Base-by-base conservation (phyloP, 2,888 invertebrate species). In the Prosopocoilus inquinatus region DNA sequence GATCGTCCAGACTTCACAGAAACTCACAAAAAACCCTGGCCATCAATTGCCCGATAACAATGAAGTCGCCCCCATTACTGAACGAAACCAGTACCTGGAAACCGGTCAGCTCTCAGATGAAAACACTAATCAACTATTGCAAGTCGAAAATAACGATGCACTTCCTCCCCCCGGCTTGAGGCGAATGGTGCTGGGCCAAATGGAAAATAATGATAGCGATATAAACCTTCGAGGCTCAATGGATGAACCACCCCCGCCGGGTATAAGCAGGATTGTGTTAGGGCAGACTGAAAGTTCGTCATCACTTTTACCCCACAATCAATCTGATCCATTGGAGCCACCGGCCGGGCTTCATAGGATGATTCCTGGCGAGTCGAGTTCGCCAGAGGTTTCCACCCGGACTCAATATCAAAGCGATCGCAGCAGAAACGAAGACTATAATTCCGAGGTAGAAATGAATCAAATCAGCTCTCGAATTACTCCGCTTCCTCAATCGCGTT, bases 41-140 rank as follows among this genome's bases (percentile, higher is more conserved):
- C 51, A 58, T 28, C 52, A 55, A 15, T 53, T 53, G 53, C 50
- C 64, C 4, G 38, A 67, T 34, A 67, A 67, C 48, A 58, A 64
- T 34, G 64, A 65, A 50, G 58, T 65, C 7, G 56, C 56, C 9
- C 86, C 87, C 0, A 84, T 83, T 58, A 85, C 84, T 70, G 89
- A 90, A 65, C 80, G 89, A 55, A 88, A 89, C 71, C 87, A 89
- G 72, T 90, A 90, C 72, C 75, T 90, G 55, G 89, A 89, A 75
- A 90, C 89, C 2, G 89, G 89, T 12, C 88, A 89, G 67, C 75
- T 89, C 45, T 88, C 87, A 1, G 83, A 84, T 39, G 63, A 65
- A 47, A 64, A 47, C 43, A 47, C 52, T 8, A 54, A 54, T 47
- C 53, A 54, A 28, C 13, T 35, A 16, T 13, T 41, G 5, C 47